Base-by-base conservation (phyloP, 2,113 vertebrate genomes). In the Scomber japonicus region DNA sequence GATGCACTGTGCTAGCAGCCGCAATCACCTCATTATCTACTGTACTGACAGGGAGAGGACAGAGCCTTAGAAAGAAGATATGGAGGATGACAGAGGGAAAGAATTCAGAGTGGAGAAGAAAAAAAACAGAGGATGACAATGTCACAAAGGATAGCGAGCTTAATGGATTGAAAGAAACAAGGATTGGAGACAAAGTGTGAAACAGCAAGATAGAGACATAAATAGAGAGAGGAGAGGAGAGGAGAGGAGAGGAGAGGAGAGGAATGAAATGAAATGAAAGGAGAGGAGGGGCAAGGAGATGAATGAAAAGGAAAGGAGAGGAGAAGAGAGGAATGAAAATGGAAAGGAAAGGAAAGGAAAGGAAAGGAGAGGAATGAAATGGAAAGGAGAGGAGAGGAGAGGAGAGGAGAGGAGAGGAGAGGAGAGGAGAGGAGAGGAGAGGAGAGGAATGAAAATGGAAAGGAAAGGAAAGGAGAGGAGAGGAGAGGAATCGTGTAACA, bases 11-110 rank as follows among this genome's bases (percentile, higher is more conserved):
- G 56, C 72, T 11, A n/a, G 71, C 67, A 50, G 80, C 80, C 54
- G 14, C 81, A 83, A 81, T 86, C 84, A 81, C 71, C 89, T 90
- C 77, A 91, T 93, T 90, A 93, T 89, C 86, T 72, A 45, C 59
- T 74, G 75, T 61, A 69, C 68, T 67, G 70, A 86, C 80, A 85
- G 79, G 31, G 19, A 62, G 63, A 75, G 63, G 80, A 80, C 83
- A 40, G 17, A 71, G 48, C 1, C 13, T 78, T 51, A n/a, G 71
- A 59, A 75, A 68, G 59, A 19, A 65, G 30, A 80, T 60, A 80
- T 54, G 53, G 69, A 68, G 16, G 35, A 14, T 16, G 65, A 71
- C 17, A 57, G 35, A 51, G 31, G 27, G 10, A 46, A 53, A 35
- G 21, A 69, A 65, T 17, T 62, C 11, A 61, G 17, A 51, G 3